Percentiles rank a stretch among this genome's conserved stretches.
phyloP scores from a whole-genome alignment of 2,888 invertebrate genomes.

The Mythimna pallens region DNA sequence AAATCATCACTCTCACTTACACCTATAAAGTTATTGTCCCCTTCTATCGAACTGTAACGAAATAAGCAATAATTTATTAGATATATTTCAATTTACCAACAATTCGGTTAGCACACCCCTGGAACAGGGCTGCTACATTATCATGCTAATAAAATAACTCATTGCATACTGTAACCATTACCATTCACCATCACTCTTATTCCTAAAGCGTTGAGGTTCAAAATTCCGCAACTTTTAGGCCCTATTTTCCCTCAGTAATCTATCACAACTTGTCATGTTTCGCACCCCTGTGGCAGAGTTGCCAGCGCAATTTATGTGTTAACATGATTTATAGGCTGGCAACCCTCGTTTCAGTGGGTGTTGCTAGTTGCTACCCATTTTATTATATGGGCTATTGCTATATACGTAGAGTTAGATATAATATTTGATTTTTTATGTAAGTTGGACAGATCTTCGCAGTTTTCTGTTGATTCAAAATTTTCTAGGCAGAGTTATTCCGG shows the following conservation, averaged over 20 bases:
- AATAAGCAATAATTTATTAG: slow-evolving; percentile 87
- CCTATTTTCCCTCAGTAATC: slow-evolving; percentile 68
- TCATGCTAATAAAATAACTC: slow-evolving; percentile 82
- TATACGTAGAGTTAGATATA: not conserved
- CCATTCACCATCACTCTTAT: slow-evolving; percentile 65
- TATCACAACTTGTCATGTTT: slow-evolving; percentile 80
- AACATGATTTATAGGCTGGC: slow-evolving; percentile 86
- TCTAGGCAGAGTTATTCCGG: not conserved
- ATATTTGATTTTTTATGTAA: not conserved
- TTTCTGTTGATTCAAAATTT: not conserved
- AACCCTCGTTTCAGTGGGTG: slow-evolving; percentile 73
- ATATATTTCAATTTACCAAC: slow-evolving; percentile 88
- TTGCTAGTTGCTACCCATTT: slow-evolving; percentile 63
- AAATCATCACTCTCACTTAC: slow-evolving; percentile 16
- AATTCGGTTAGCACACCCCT: slow-evolving; percentile 84
- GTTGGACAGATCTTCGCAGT: fast-evolving
- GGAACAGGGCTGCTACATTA: slow-evolving; percentile 79
- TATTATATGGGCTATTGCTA: slow-evolving; percentile 38
- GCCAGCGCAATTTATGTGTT: slow-evolving; percentile 88
- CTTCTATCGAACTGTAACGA: slow-evolving; percentile 61
- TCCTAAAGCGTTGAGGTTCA: slow-evolving; percentile 3
- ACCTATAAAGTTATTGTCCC: slow-evolving; percentile 30
- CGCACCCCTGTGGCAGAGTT: slow-evolving; percentile 80
- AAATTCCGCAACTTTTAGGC: slow-evolving; percentile 17
- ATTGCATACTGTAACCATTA: slow-evolving; percentile 76